Evolutionary conservation across 2,113 vertebrate species (phyloP).

Genomic region (Pica pica): DNA sequence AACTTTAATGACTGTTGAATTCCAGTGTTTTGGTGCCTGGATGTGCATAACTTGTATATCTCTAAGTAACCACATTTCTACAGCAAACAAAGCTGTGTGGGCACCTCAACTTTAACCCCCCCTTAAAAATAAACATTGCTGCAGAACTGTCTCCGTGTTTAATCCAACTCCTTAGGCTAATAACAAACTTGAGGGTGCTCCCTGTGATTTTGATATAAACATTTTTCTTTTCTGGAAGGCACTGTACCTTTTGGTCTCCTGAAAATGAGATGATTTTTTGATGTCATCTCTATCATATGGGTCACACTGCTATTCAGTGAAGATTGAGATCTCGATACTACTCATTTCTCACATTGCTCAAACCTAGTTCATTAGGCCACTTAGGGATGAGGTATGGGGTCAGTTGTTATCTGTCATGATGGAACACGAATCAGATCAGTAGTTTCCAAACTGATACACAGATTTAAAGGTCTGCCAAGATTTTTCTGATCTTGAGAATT

Average conservation of each 20-base stretch:
- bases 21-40: neutral
- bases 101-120: neutral
- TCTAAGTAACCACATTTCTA: neutral
- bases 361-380: neutral
- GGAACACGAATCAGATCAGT: neutral
- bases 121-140: neutral
- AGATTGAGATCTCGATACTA: accelerated
- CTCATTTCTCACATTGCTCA: neutral
- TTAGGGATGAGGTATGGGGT: accelerated
- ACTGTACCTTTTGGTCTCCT: neutral
- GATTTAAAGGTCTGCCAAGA: neutral
- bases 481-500: neutral
- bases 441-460: neutral
- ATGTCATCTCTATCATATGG: neutral
- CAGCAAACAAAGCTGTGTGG: neutral
- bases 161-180: neutral
- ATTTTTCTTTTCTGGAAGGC: neutral
- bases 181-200: neutral
- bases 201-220: neutral
- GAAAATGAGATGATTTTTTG: neutral
- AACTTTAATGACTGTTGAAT: neutral
- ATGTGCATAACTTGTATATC: neutral
- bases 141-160: neutral
- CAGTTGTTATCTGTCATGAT: neutral
- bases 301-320: neutral